A percentile compares a stretch with the other conserved stretches of the same genome.
Evolutionary conservation across 2,797 vertebrate species (phyloP).

Genomic region (Poliocrania exsul): DNA sequence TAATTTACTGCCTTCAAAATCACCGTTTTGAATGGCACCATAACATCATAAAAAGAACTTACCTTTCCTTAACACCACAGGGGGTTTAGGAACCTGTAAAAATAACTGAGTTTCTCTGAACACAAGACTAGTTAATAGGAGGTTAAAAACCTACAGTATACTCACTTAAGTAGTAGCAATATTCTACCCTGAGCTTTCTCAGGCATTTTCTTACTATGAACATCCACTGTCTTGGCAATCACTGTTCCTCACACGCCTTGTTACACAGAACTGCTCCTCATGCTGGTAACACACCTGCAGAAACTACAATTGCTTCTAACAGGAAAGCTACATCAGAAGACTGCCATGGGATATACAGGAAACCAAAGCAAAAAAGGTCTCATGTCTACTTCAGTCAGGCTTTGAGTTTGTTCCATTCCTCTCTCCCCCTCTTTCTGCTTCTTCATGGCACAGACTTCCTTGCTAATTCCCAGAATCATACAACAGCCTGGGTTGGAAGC

Average conservation of each 20-base stretch:
- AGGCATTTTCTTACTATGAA: not conserved
- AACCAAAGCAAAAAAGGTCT: not conserved
- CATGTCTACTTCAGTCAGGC: not conserved
- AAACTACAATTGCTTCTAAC: not conserved
- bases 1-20: not conserved
- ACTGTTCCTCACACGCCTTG: not conserved
- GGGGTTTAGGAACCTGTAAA: not conserved
- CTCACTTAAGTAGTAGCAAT: not conserved
- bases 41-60: not conserved
- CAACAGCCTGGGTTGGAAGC: not conserved
- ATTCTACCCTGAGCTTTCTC: not conserved
- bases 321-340: not conserved
- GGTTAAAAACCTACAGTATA: not conserved
- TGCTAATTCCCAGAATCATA: not conserved
- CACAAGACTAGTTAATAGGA: not conserved
- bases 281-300: not conserved
- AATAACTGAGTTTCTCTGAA: not conserved
- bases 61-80: not conserved
- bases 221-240: not conserved
- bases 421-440: not conserved
- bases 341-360: not conserved
- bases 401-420: not conserved
- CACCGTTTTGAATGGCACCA: not conserved
- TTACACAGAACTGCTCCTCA: not conserved
- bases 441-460: not conserved